Evolutionary conservation across 2,797 vertebrate genomes (phyloP), one percentile per base, ranked within the genome.

Genomic region (Mormyrops attenuatus): DNA sequence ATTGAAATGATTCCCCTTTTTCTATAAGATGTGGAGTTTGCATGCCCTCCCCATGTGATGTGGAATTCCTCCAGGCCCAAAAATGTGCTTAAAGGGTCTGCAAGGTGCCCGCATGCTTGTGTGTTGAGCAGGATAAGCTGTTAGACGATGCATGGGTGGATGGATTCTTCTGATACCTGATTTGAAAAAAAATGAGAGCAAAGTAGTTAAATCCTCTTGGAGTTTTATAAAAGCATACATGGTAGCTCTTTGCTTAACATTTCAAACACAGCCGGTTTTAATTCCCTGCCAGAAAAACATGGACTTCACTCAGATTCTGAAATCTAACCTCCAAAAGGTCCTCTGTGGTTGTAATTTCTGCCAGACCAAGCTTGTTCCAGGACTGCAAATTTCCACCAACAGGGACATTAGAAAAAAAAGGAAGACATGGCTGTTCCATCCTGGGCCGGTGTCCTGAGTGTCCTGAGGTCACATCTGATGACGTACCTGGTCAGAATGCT

Each of bases 361-460:
- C 86, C 86, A 87, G 86, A 85, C 22, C n/a, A 52, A 85, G 84
- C 44, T 26, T 26, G 49, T 85, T 49, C 86, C 85, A 87, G 85
- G 85, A 87, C 47, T 53, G 26, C 85, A 86, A 60, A 60, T 53
- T 55, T 87, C 38, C 20, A 11, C 86, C 52, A 57, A 87, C 30
- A 3, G 50, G 84, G 84, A 85, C 11, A 49, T 41, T 41, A 17
- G 41, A 41, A 55, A 86, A 86, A 86, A 30, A 30, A 30, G 13
- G 30, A 57, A n/a, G 53, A 11, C 17, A 6, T 41, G 86, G 52
- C 53, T n/a, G 3, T 17, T 60, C 86, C 34, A 38, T 87, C 53
- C 17, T n/a, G 11, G 7, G 53, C 86, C 7, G 1, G 8, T 7
- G 38, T 57, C 50, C 52, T 41, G 34, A 87, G 34, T 15, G 38